These are phyloP conservation scores for Drosophila hamatofila DNA, from an alignment of 2,888 invertebrate species.

Conservation along the genomic window DNA sequence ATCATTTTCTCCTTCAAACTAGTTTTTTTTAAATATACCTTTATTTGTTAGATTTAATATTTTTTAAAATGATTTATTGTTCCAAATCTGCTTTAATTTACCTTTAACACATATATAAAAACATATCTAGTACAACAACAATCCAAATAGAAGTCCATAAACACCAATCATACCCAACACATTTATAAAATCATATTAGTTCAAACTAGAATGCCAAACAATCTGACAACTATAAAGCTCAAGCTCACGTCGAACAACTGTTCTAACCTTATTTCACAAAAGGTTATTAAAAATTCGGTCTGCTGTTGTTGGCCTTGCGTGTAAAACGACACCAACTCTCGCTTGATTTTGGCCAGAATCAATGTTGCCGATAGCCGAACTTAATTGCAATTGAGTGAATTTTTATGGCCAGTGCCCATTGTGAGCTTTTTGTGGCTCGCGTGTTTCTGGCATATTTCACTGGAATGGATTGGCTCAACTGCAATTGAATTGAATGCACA, in stretches of 20 bases:
- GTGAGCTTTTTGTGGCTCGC: constrained; percentile 29
- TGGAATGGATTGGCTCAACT: constrained; percentile 48
- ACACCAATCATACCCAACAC: not conserved
- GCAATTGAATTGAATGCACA: constrained; percentile 73
- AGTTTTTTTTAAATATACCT: too few species aligned
- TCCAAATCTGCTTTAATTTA: too few species aligned
- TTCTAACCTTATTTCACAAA: not conserved
- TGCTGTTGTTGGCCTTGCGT: not conserved
- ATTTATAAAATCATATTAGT: not conserved
- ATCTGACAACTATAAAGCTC: not conserved
- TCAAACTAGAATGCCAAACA: not conserved
- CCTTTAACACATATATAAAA: too few species aligned
- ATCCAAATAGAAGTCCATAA: too few species aligned
- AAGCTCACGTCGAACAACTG: not conserved
- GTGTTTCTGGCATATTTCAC: constrained; percentile 70
- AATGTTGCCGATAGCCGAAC: constrained; percentile 61
- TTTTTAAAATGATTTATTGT: too few species aligned
- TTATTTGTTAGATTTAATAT: too few species aligned
- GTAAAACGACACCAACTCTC: constrained; percentile 7
- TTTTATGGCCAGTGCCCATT: constrained; percentile 64
- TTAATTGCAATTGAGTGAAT: constrained; percentile 73
- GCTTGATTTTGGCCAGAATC: constrained; percentile 42
- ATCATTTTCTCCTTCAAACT: too few species aligned
- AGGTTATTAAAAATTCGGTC: not conserved
- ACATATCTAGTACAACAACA: too few species aligned